A percentile compares a stretch with the other conserved stretches of the same genome.
These are phyloP conservation scores for Apostichopus leukothele DNA, from an alignment of 53 echinoderm and acorn worm species.

Conservation along the genomic window DNA sequence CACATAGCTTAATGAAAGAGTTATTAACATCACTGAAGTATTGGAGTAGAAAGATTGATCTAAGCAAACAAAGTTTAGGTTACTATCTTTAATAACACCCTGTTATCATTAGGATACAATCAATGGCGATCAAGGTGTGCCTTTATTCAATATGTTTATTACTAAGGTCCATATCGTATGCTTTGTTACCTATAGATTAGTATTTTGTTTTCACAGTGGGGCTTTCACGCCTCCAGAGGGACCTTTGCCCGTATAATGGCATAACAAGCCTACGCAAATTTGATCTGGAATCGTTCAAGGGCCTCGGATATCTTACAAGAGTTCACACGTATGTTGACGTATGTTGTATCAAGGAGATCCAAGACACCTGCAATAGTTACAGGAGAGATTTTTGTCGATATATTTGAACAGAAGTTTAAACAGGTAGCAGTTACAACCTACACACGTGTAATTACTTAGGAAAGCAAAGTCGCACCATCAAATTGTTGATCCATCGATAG, in stretches of 20 bases:
- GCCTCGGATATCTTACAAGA: slow-evolving; percentile 6
- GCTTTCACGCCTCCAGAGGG: slow-evolving; percentile 34
- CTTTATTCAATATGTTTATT: background rate
- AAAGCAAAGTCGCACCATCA: too few species aligned
- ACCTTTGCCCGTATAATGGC: slow-evolving; percentile 25
- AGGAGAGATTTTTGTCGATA: too few species aligned
- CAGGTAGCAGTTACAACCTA: too few species aligned
- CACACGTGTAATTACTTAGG: too few species aligned
- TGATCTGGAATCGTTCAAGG: background rate
- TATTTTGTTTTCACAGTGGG: background rate
- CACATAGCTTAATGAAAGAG: background rate
- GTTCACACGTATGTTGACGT: background rate
- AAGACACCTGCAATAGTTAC: too few species aligned
- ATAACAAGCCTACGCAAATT: slow-evolving; percentile 28
- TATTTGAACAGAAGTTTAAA: too few species aligned
- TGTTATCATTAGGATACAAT: slow-evolving; percentile 6
- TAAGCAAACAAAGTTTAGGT: background rate
- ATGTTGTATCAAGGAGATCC: background rate
- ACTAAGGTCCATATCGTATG: background rate
- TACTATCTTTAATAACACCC: background rate
- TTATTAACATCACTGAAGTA: background rate
- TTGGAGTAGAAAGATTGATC: background rate
- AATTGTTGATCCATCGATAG: too few species aligned
- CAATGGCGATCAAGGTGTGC: background rate
- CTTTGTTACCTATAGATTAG: background rate